Percentiles rank a stretch among this genome's conserved stretches.
phyloP scores from a whole-genome alignment of 1,140 invertebrate genomes.

The Delia radicum region DNA sequence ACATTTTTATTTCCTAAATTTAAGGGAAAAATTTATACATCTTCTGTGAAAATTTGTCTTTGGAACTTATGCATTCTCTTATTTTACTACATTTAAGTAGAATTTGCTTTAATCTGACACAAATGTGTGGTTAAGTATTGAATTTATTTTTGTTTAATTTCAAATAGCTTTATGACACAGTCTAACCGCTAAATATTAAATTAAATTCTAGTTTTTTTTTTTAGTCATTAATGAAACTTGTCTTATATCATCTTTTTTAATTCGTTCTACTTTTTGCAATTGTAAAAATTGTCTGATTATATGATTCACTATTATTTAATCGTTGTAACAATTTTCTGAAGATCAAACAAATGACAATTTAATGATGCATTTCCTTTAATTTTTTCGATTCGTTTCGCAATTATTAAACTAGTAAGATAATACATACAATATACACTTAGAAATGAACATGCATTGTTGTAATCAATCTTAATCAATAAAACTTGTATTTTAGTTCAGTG shows the following conservation, averaged over 20 bases:
- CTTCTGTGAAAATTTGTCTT: no score
- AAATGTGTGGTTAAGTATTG: no score
- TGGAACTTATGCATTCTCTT: no score
- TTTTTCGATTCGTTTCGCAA: background rate
- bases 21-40: no score
- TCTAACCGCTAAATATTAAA: no score
- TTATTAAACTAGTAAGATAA: background rate
- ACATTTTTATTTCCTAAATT: no score
- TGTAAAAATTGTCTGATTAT: background rate
- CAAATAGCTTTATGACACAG: no score
- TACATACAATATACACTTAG: background rate
- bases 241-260: background rate
- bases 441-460: background rate
- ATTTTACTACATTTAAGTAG: no score
- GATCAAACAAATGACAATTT: conserved; percentile 4
- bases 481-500: no score
- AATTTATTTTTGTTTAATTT: no score
- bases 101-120: no score
- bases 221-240: background rate
- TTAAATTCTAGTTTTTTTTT: background rate
- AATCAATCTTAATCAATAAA: conserved; percentile 2
- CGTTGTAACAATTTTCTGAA: background rate
- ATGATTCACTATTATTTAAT: background rate
- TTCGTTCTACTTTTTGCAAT: background rate
- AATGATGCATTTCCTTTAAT: background rate